phyloP scores from a whole-genome alignment of 1,140 invertebrate genomes.

The Brachionus paranguensis region DNA sequence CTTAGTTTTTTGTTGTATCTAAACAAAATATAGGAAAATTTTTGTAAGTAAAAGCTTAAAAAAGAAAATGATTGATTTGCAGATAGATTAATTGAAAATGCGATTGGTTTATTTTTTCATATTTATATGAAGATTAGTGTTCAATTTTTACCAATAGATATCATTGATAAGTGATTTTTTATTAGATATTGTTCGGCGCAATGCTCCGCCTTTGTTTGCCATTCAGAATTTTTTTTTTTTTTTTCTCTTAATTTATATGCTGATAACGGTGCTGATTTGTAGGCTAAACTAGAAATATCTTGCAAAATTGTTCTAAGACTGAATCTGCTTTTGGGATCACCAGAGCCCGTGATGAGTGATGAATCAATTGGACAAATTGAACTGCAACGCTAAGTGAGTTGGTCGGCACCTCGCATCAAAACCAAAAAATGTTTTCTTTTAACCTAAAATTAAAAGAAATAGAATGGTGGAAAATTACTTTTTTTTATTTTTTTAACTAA shows the following conservation, averaged over 20 bases:
- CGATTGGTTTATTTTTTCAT: neutral
- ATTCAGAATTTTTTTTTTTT: neutral
- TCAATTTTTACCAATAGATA: neutral
- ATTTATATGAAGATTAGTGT: neutral
- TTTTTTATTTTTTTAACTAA: neutral
- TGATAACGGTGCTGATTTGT: slow-evolving; percentile 11
- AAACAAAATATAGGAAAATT: neutral
- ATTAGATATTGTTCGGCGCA: neutral
- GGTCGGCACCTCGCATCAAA: no score
- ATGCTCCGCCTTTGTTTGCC: neutral
- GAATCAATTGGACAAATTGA: neutral
- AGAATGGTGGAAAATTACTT: neutral
- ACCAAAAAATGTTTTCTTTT: no score
- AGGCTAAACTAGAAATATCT: neutral
- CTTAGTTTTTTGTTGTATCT: neutral
- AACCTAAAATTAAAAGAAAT: no score
- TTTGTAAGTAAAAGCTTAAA: neutral
- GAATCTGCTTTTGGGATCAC: neutral
- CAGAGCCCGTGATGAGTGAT: neutral
- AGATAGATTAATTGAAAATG: neutral
- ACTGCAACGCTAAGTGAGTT: no score
- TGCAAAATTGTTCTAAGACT: neutral
- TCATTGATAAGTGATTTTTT: slow-evolving; percentile 18
- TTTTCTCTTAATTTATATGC: neutral
- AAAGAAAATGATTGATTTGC: slow-evolving; percentile 25